Conservation (phyloP, 2,888 invertebrate species). For the Volucella inflata region DNA sequence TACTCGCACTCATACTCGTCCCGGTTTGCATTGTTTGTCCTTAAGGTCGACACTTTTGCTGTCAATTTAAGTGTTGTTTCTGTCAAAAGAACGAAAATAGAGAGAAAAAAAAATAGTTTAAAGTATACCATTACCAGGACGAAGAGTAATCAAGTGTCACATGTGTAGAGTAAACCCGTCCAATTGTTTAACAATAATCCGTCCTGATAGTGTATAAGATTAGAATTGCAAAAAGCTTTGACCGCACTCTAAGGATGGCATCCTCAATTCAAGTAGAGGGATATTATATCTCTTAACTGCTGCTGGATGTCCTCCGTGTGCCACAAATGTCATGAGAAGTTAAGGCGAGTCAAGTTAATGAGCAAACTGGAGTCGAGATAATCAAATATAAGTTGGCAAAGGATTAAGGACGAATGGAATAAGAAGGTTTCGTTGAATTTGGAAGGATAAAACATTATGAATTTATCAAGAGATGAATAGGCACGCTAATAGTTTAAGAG, state of each 20-base stretch:
- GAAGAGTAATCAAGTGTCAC: conserved; percentile 51
- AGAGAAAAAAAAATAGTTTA: conserved; percentile 21
- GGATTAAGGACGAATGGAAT: conserved; percentile 36
- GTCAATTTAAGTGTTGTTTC: conserved; percentile 66
- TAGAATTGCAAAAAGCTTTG: conserved; percentile 72
- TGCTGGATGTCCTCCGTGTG: conserved; percentile 20
- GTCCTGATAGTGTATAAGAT: conserved; percentile 68
- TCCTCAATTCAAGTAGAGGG: conserved; percentile 2
- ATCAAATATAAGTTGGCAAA: conserved; percentile 55
- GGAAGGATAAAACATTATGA: conserved; percentile 19
- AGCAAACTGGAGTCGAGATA: conserved; percentile 37
- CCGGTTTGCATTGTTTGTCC: conserved; percentile 34
- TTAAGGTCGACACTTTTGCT: conserved; percentile 62
- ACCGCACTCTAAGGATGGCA: conserved; percentile 20
- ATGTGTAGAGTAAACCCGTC: conserved; percentile 68
- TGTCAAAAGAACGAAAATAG: conserved; percentile 7
- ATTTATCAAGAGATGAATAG: conserved; percentile 10
- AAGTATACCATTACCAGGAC: conserved; percentile 36
- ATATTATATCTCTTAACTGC: conserved; percentile 26
- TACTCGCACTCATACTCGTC: background rate
- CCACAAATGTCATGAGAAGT: conserved; percentile 53
- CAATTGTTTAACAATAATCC: conserved; percentile 61
- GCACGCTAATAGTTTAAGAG: background rate
- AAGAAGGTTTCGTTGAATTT: conserved; percentile 46
- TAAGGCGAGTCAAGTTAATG: conserved; percentile 64